Percentiles rank a stretch among this genome's conserved stretches.
These are phyloP conservation scores for Clarias macrocephalus DNA, from an alignment of 2,113 vertebrate genomes.

Conservation along the genomic window DNA sequence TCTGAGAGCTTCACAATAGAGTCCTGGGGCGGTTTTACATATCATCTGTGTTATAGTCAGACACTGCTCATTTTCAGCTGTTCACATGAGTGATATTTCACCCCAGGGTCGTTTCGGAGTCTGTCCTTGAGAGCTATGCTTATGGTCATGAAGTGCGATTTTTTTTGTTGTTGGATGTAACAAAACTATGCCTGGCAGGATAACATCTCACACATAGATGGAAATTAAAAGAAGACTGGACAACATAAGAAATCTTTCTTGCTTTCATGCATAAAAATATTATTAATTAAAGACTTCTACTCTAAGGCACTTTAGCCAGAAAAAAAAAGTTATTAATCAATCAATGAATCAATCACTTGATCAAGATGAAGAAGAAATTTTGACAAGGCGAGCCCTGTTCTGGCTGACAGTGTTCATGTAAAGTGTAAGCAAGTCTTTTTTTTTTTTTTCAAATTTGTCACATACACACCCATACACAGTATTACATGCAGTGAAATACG, in stretches of 20 bases:
- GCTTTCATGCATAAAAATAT: background rate
- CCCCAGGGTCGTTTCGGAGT: conserved; percentile 22
- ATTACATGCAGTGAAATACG: no score
- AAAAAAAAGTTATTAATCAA: no score
- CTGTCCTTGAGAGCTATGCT: conserved; percentile 53
- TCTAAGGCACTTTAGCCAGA: no score
- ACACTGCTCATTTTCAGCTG: conserved; percentile 43
- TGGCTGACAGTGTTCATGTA: no score
- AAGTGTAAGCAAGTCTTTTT: no score
- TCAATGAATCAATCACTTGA: no score
- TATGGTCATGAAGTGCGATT: background rate
- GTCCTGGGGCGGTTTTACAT: conserved; percentile 43
- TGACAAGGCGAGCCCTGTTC: no score
- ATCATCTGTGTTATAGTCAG: conserved; percentile 38
- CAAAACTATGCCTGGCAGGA: background rate
- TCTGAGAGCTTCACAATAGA: conserved; percentile 36
- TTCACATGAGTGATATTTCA: conserved; percentile 31
- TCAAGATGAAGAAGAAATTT: no score
- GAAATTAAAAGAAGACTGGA: background rate
- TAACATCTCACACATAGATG: background rate
- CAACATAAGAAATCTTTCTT: background rate
- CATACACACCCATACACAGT: no score
- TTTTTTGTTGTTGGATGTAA: background rate
- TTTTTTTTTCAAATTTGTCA: no score
- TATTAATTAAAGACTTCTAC: background rate